phyloP scores from a whole-genome alignment of 2,888 invertebrate species.

The Eristalis intricaria region DNA sequence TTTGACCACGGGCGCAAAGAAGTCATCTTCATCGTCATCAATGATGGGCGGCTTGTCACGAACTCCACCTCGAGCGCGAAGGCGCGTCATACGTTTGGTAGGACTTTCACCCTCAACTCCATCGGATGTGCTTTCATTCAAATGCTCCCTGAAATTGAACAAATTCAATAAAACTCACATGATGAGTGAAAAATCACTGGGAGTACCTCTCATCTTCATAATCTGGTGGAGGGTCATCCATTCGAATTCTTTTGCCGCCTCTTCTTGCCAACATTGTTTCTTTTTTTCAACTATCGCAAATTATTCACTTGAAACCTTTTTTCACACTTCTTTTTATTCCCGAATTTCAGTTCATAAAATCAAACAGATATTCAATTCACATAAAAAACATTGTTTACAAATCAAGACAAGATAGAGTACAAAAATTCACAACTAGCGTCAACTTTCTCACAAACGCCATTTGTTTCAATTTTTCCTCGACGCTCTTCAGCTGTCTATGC shows the following conservation, averaged over 20 bases:
- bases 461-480: slow-evolving; percentile 29
- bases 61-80: slow-evolving; percentile 83
- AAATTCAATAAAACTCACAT: background rate
- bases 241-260: slow-evolving; percentile 94
- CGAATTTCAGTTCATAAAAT: slow-evolving; percentile 3
- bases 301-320: background rate
- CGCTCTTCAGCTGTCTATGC: background rate
- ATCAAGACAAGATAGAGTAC: slow-evolving; percentile 16
- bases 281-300: background rate
- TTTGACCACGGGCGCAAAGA: slow-evolving; percentile 78
- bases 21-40: slow-evolving; percentile 81
- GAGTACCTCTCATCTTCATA: slow-evolving; percentile 85
- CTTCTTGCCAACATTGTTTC: slow-evolving; percentile 87
- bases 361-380: slow-evolving; percentile 34
- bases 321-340: background rate
- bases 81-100: slow-evolving; percentile 84
- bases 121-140: slow-evolving; percentile 81
- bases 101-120: slow-evolving; percentile 83
- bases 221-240: slow-evolving; percentile 95
- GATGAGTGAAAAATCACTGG: background rate
- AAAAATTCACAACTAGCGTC: slow-evolving; percentile 50
- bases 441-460: slow-evolving; percentile 52
- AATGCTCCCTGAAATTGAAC: slow-evolving; percentile 75
- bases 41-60: slow-evolving; percentile 82
- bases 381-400: slow-evolving; percentile 46